Evolutionary conservation across 1,140 invertebrate genomes (phyloP), one percentile per base, ranked within the genome.

Genomic region (Lepidurus couesii): DNA sequence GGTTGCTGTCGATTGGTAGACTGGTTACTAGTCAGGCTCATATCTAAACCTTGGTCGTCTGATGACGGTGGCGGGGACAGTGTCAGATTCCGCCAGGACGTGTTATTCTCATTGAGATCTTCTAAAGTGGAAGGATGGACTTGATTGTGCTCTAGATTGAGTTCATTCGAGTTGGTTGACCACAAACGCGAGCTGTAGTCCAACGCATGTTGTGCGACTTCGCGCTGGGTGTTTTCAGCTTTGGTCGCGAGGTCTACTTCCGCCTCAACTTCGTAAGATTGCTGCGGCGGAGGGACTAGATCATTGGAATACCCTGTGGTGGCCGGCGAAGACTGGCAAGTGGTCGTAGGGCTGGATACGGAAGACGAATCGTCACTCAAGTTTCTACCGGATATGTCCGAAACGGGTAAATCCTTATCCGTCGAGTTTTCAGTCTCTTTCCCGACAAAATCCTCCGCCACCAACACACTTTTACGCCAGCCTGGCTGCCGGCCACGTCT

Each of bases 401-500:
- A 44, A 11, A 44, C 47, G 75, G 47, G 24, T 13, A 24, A 65
- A 53, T 16, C 44, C 10, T 47, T 53, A 42, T 45, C 44, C 16
- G 13, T 65, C 44, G 42, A 34, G 7, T 16, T 34, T n/a, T 47
- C 76, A 16, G 9, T 65, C 44, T 47, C 43, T 45, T 24, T 65
- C 9, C 42, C 11, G 5, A 10, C 42, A 10, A 45, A 21, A 43
- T 44, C 75, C 42, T 76, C 75, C 34, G 65, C 75, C 75, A 11
- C 65, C 77, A 24, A 43, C 21, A 75, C 44, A 21, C 42, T 75
- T 24, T 79, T 79, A 11, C 78, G 73, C 78, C 78, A 79, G 16
- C 78, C 78, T 44, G 78, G 78, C 42, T 79, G 74, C 13, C 78
- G 26, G 47, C 53, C 81, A 73, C 44, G 81, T 78, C 74, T 78